These are phyloP conservation scores for Acanthoscelides obtectus DNA, from an alignment of 2,888 invertebrate species.

Conservation along the genomic window DNA sequence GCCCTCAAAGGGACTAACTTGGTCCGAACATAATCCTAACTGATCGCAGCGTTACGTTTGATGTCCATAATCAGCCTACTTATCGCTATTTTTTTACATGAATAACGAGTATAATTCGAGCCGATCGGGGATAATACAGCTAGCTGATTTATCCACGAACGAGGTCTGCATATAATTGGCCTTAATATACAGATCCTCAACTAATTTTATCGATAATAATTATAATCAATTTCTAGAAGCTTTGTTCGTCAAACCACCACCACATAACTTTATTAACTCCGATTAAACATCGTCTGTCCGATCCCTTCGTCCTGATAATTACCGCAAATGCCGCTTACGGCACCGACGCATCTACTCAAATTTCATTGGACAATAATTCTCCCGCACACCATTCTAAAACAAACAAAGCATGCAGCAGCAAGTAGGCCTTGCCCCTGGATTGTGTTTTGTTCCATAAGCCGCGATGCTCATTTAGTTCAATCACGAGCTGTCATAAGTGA, in stretches of 20 bases:
- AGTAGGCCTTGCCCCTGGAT: not conserved
- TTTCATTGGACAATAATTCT: constrained; percentile 42
- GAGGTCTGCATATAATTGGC: too few relatives aligned
- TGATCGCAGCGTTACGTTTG: too few relatives aligned
- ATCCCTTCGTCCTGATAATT: constrained; percentile 28
- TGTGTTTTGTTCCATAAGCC: constrained; percentile 16
- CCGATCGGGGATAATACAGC: too few relatives aligned
- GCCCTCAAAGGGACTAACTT: too few relatives aligned
- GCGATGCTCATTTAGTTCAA: constrained; percentile 40
- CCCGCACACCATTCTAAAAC: constrained; percentile 39
- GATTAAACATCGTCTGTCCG: not conserved
- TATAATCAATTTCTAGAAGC: not conserved
- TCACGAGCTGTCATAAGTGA: constrained; percentile 40
- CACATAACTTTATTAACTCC: not conserved
- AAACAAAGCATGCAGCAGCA: constrained; percentile 29
- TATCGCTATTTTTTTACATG: too few relatives aligned
- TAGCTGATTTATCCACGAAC: too few relatives aligned
- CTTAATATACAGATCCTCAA: too few relatives aligned
- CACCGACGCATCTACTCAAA: constrained; percentile 30
- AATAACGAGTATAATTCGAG: too few relatives aligned
- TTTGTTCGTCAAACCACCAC: not conserved
- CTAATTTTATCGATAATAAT: not conserved
- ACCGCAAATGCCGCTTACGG: constrained; percentile 28
- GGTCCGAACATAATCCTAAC: too few relatives aligned
- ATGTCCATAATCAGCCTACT: too few relatives aligned